Base-by-base conservation (phyloP, 1,140 invertebrate species). In the Chymomyza costata region DNA sequence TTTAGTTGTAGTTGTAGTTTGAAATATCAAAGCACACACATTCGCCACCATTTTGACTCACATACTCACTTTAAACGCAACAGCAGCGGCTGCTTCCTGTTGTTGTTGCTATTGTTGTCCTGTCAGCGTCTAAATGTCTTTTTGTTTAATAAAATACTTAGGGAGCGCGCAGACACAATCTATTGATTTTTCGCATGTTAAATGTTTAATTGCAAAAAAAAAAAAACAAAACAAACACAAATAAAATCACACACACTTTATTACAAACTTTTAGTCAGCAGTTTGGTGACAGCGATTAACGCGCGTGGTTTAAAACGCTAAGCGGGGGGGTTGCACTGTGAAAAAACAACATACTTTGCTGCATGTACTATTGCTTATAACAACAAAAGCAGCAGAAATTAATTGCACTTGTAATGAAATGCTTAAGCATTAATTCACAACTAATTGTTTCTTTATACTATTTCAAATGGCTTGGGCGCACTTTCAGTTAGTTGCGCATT, bases 151-250 rank as follows among this genome's bases (percentile, higher is more conserved):
- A 51, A 50, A 51, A 56, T 31, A 45, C 41, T 48, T 55, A 18
- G 19, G 31, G 19, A 37, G 48, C 28, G 21, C 46, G 34, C 46
- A 56, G 35, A 49, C 44, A 17, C 16, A 48, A 25, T 45, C 28
- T 65, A 65, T 62, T 61, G 62, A 65, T 65, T 65, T 65, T 65
- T 62, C 62, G 62, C 58, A 65, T 46, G 55, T 59, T 65, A 56
- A 62, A 65, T 65, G 52, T 65, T 65, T 65, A 65, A 61, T 62
- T 55, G 41, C 49, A 25, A 48, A 13, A 25, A 40, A 32, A 47
- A 10, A 54, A 41, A 51, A 2, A 50, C 16, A 56, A 7, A 35
- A 13, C 37, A 40, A 32, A 47, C 11, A 54, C 50, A 51, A 2
- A 50, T 15, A 56, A 7, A 35, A n/a, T 32, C 15, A 43, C 21